Evolutionary conservation across 2,113 vertebrate genomes (phyloP).

Genomic region (Oceanodroma tethys): DNA sequence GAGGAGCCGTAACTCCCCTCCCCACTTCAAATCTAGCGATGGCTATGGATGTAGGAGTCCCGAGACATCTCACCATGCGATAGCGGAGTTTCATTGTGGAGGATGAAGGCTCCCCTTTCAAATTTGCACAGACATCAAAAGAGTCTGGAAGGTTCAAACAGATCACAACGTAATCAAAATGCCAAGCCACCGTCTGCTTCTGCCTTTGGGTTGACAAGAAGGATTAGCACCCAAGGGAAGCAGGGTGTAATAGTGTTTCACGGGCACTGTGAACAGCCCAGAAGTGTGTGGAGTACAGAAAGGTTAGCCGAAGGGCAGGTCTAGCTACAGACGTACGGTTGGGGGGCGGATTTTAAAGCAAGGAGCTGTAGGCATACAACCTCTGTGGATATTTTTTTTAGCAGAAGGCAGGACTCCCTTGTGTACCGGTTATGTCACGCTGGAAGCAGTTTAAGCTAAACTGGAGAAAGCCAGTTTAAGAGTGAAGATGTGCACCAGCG

Average conservation of each 20-base stretch:
- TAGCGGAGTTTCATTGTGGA: constrained; percentile 17
- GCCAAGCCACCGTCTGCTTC: constrained; percentile 56
- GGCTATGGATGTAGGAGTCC: not conserved
- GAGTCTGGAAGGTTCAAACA: constrained; percentile 65
- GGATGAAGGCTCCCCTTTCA: constrained; percentile 45
- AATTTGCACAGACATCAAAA: constrained; percentile 64
- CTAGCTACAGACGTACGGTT: not conserved
- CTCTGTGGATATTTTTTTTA: constrained; percentile 6
- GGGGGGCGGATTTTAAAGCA: constrained; percentile 5
- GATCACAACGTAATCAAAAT: constrained; percentile 63
- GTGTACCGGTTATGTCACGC: not conserved
- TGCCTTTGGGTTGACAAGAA: constrained; percentile 62
- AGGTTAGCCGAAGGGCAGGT: constrained; percentile 61
- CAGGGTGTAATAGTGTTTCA: constrained; percentile 65
- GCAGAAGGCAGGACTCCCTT: constrained; percentile 19
- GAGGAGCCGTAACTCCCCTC: not conserved
- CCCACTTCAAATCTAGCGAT: not conserved
- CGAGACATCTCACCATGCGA: not conserved
- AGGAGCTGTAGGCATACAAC: not conserved
- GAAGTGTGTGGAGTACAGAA: constrained; percentile 46
- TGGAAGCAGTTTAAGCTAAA: constrained; percentile 23
- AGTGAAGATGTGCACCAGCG: not conserved
- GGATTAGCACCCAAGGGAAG: constrained; percentile 62
- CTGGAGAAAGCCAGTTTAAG: not conserved
- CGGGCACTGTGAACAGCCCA: constrained; percentile 49